These are phyloP conservation scores for Leptopilina boulardi DNA, from an alignment of 1,140 invertebrate species.

Conservation along the genomic window DNA sequence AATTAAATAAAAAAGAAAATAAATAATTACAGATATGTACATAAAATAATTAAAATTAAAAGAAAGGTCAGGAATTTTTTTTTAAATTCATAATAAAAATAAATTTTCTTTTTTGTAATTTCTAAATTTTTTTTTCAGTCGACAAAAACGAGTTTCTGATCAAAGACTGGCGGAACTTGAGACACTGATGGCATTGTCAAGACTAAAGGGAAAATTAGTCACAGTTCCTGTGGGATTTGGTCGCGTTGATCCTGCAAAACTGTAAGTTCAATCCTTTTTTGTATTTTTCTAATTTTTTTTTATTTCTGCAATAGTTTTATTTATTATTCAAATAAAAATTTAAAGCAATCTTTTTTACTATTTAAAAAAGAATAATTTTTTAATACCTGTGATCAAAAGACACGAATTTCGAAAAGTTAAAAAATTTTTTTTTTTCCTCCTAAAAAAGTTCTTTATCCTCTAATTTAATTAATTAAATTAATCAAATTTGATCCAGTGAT, in stretches of 20 bases:
- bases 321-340: neutral
- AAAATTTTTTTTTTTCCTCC: too few relatives aligned
- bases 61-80: too few relatives aligned
- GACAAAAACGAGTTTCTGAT: conserved; percentile 81
- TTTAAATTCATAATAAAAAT: conserved; percentile 45
- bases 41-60: neutral
- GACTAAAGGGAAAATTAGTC: conserved; percentile 75
- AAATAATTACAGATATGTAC: too few relatives aligned
- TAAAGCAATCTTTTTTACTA: too few relatives aligned
- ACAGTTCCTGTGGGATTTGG: conserved; percentile 78
- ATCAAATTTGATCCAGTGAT: too few relatives aligned
- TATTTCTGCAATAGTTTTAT: neutral
- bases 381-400: too few relatives aligned
- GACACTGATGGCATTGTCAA: conserved; percentile 77
- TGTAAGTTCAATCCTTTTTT: conserved; percentile 74
- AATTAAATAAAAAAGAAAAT: too few relatives aligned
- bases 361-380: too few relatives aligned
- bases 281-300: neutral
- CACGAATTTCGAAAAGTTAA: too few relatives aligned
- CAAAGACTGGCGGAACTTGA: conserved; percentile 81
- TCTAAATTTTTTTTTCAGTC: conserved; percentile 63
- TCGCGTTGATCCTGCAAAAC: conserved; percentile 75
- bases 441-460: too few relatives aligned
- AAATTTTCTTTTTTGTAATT: conserved; percentile 56
- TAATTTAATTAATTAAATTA: too few relatives aligned